These are phyloP conservation scores for Scotopteryx bipunctaria DNA, from an alignment of 2,888 invertebrate genomes.

Conservation along the genomic window DNA sequence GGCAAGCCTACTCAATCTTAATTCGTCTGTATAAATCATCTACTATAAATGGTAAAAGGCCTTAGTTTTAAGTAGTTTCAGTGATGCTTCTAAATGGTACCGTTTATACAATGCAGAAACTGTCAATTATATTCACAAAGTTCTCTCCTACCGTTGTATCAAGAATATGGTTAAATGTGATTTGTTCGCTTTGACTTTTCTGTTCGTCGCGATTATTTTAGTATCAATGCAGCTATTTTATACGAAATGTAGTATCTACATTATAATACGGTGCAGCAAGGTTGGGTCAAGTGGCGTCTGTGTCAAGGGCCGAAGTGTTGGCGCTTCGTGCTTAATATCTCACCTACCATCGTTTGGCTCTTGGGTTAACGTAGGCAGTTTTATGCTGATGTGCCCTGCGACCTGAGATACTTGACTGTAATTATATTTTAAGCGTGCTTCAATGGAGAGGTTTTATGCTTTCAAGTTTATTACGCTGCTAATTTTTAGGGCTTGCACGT, in stretches of 20 bases:
- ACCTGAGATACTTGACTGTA: not conserved
- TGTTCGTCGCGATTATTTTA: not conserved
- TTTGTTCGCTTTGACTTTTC: not conserved
- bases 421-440: not conserved
- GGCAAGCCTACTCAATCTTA: no score
- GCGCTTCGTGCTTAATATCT: constrained; percentile 15
- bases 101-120: no score
- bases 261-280: constrained; percentile 13
- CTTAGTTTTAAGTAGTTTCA: no score
- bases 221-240: not conserved
- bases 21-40: no score
- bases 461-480: no score
- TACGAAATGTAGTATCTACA: constrained; percentile 2
- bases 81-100: no score
- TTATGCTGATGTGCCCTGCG: constrained; percentile 6
- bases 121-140: no score
- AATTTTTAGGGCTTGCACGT: no score
- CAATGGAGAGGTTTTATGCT: not conserved
- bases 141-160: no score
- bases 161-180: no score
- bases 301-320: constrained; percentile 10
- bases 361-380: constrained; percentile 6
- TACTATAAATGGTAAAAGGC: no score
- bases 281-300: constrained; percentile 12
- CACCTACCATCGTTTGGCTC: constrained; percentile 4